Percentiles rank a stretch among this genome's conserved stretches.
Conservation (phyloP, 2,888 invertebrate genomes). For the Caradrina kadenii region DNA sequence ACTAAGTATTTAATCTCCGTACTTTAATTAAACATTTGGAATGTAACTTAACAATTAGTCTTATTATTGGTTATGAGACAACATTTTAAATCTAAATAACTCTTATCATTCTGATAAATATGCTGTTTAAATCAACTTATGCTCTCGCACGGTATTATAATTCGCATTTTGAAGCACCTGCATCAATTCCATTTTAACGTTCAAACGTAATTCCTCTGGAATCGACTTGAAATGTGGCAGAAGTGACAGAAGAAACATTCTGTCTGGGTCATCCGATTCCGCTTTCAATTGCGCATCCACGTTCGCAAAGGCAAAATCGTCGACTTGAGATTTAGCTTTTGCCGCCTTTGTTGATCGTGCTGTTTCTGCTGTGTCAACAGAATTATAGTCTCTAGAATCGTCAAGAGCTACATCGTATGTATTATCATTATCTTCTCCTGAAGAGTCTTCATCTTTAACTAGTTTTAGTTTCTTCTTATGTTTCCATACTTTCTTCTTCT, state of each 20-base stretch:
- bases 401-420: constrained; percentile 65
- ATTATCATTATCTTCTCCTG: constrained; percentile 75
- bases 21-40: constrained; percentile 56
- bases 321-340: constrained; percentile 60
- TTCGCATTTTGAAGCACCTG: constrained; percentile 83
- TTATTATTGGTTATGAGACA: constrained; percentile 43
- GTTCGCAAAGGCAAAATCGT: constrained; percentile 83
- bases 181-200: constrained; percentile 86
- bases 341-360: constrained; percentile 61
- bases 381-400: constrained; percentile 65
- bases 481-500: constrained; percentile 71
- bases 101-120: not conserved
- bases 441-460: constrained; percentile 72
- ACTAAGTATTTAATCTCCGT: not conserved
- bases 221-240: constrained; percentile 84
- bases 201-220: constrained; percentile 81
- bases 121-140: constrained; percentile 69
- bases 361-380: constrained; percentile 63
- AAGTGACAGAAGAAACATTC: constrained; percentile 83
- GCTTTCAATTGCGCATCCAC: constrained; percentile 73
- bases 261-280: constrained; percentile 82
- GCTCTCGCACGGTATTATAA: constrained; percentile 70
- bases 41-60: constrained; percentile 54
- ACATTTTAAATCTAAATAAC: constrained; percentile 5
- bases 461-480: constrained; percentile 75